These are phyloP conservation scores for Apteryx mantelli DNA, from an alignment of 2,113 vertebrate species.

Conservation along the genomic window DNA sequence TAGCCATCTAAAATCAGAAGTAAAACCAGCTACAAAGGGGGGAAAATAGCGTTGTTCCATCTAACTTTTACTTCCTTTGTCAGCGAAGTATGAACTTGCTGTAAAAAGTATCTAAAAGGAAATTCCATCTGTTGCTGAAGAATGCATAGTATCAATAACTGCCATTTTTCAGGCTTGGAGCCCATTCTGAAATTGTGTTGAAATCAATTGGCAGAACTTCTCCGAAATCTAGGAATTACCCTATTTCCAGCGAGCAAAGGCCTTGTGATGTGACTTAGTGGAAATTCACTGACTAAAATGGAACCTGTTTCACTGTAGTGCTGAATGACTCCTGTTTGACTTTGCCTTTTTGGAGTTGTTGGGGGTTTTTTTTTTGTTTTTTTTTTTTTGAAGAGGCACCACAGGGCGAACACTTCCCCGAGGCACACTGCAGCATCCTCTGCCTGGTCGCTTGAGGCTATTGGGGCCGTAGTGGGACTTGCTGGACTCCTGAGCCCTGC, in stretches of 20 bases:
- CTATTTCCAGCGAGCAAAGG: not conserved
- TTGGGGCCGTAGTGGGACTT: not conserved
- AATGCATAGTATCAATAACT: not conserved
- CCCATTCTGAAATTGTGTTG: not conserved
- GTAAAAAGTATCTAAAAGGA: not conserved
- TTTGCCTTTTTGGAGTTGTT: constrained; percentile 19
- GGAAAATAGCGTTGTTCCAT: not conserved
- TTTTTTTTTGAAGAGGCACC: not conserved
- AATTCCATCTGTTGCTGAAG: not conserved
- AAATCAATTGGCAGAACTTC: not conserved
- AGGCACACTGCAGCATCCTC: not conserved
- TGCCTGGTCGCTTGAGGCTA: not conserved
- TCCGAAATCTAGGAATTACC: not conserved
- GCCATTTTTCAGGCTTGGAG: not conserved
- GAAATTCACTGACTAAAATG: constrained; percentile 54
- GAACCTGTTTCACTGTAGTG: not conserved
- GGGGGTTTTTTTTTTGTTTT: not conserved
- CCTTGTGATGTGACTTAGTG: constrained; percentile 11
- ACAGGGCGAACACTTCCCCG: not conserved
- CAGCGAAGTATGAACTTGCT: not conserved
- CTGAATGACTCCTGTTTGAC: constrained; percentile 37
- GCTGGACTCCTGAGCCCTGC: not conserved
- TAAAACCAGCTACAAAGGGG: not conserved
- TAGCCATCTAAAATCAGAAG: not conserved
- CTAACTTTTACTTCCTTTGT: not conserved